These are phyloP conservation scores for Ancistrus triradiatus DNA, from an alignment of 2,113 vertebrate genomes.

Conservation along the genomic window DNA sequence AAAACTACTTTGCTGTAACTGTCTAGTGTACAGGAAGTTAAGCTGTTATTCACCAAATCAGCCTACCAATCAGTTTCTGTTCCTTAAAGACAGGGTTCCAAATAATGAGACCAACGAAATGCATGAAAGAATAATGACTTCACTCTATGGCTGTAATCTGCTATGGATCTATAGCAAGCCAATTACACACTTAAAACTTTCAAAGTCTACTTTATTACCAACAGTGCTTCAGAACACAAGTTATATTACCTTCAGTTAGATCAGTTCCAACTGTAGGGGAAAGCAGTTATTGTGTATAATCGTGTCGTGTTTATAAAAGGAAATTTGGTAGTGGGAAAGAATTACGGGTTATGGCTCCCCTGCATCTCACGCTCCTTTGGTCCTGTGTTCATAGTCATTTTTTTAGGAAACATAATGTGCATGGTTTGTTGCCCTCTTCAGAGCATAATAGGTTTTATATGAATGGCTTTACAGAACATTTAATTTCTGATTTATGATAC, in stretches of 20 bases:
- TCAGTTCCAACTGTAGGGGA: neutral
- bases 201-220: neutral
- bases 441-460: constrained; percentile 15
- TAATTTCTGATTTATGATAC: constrained; percentile 6
- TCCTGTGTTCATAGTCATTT: neutral
- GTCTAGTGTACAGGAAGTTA: too few relatives aligned
- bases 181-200: neutral
- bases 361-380: constrained; percentile 51
- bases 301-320: constrained; percentile 7
- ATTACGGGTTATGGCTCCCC: constrained; percentile 39
- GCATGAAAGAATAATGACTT: too few relatives aligned
- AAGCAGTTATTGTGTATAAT: neutral
- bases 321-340: constrained; percentile 30
- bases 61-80: too few relatives aligned
- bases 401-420: neutral
- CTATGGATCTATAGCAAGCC: constrained; percentile 1
- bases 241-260: neutral
- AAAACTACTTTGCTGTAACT: too few relatives aligned
- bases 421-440: constrained; percentile 15
- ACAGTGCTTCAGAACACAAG: neutral
- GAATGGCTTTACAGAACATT: neutral
- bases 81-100: too few relatives aligned
- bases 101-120: too few relatives aligned
- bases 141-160: too few relatives aligned
- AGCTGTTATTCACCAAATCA: too few relatives aligned